Evolutionary conservation across 2,113 vertebrate species (phyloP).

Genomic region (Solea solea): DNA sequence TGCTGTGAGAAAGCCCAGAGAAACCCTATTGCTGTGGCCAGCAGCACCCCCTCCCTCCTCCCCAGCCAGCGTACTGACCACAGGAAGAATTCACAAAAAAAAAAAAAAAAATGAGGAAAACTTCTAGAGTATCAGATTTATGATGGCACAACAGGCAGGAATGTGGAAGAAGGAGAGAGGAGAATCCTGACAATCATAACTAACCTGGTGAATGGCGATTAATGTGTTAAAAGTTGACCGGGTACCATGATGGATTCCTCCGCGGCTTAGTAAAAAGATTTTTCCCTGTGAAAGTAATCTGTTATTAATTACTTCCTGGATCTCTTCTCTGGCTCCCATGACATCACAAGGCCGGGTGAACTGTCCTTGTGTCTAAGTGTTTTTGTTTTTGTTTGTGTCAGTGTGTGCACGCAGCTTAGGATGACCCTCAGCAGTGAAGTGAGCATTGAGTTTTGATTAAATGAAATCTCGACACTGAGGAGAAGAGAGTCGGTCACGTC

Average conservation of each 20-base stretch:
- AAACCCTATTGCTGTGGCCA: conserved; percentile 48
- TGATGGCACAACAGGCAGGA: conserved; percentile 13
- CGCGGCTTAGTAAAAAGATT: neutral
- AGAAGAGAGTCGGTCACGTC: conserved; percentile 55
- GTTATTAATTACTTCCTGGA: conserved; percentile 66
- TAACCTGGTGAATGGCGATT: conserved; percentile 44
- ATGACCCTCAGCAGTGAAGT: conserved; percentile 54
- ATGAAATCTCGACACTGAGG: conserved; percentile 56
- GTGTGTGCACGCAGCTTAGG: conserved; percentile 34
- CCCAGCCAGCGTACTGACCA: conserved; percentile 57
- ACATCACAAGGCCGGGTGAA: conserved; percentile 56
- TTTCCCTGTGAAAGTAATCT: conserved; percentile 60
- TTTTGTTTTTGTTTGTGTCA: conserved; percentile 51
- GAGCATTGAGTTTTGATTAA: conserved; percentile 58
- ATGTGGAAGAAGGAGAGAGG: conserved; percentile 13
- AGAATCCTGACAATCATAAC: conserved; percentile 13
- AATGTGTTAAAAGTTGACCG: conserved; percentile 39
- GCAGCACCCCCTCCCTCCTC: neutral
- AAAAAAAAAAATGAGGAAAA: conserved; percentile 39
- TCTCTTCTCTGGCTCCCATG: conserved; percentile 53
- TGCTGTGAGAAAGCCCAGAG: conserved; percentile 72
- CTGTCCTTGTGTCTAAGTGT: conserved; percentile 44
- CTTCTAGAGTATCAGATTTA: conserved; percentile 37
- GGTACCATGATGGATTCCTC: conserved; percentile 49
- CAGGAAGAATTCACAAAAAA: conserved; percentile 65